Evolutionary conservation across 2,113 vertebrate species (phyloP).

Genomic region (Tapirus terrestris): DNA sequence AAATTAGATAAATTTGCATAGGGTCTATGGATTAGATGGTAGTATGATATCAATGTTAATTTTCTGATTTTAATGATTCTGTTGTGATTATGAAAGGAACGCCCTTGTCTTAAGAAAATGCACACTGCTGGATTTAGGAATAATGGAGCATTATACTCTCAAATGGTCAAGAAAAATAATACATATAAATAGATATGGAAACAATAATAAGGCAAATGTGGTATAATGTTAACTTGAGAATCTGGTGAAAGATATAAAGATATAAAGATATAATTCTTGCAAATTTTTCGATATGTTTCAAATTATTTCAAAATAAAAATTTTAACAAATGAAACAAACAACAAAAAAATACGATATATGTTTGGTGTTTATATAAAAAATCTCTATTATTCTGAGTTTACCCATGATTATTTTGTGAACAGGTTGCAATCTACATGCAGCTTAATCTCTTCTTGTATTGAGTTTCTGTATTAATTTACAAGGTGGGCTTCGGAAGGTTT

Average conservation of each 20-base stretch:
- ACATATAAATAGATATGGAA: background rate
- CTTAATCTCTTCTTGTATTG: background rate
- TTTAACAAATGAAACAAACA: background rate
- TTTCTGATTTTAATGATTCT: background rate
- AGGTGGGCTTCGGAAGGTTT: background rate
- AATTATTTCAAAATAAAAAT: conserved; percentile 9
- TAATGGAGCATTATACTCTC: background rate
- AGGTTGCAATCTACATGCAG: background rate
- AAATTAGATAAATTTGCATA: background rate
- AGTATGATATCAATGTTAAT: background rate
- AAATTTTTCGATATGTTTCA: background rate
- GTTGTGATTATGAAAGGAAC: background rate
- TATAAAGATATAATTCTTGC: too few relatives aligned
- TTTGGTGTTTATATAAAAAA: background rate
- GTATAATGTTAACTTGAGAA: background rate
- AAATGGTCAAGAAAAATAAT: background rate
- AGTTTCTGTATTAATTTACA: background rate
- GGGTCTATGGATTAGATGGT: background rate
- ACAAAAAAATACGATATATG: background rate
- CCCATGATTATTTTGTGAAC: background rate
- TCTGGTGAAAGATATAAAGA: background rate
- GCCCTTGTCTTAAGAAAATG: background rate
- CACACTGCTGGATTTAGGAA: background rate
- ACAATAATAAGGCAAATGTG: background rate
- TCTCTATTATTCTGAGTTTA: background rate